Percentiles rank a stretch among this genome's conserved stretches.
Conservation (phyloP, 2,113 vertebrate species). For the Macquaria australasica region DNA sequence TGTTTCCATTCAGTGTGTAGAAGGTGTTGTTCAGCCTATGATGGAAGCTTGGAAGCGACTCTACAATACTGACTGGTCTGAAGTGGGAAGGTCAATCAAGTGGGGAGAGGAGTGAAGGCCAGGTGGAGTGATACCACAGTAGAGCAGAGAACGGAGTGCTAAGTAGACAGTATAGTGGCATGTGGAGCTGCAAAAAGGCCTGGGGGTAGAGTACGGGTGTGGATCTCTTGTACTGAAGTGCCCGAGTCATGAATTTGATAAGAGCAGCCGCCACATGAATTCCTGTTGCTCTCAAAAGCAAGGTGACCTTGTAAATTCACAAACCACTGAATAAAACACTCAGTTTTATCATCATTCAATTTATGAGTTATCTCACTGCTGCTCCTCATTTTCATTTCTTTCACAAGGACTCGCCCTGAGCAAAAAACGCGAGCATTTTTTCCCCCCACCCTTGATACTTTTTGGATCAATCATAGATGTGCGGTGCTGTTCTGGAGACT, state of each 20-base stretch:
- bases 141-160: conserved; percentile 18
- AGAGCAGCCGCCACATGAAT: conserved; percentile 44
- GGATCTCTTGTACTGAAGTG: conserved; percentile 44
- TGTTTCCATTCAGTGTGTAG: conserved; percentile 27
- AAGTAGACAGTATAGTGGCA: conserved; percentile 7
- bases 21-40: conserved; percentile 30
- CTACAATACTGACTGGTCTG: conserved; percentile 18
- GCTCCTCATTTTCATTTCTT: conserved; percentile 59
- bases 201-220: conserved; percentile 10
- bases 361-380: conserved; percentile 52
- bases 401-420: conserved; percentile 29
- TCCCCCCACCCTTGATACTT: neutral
- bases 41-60: conserved; percentile 10
- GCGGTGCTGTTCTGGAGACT: conserved; percentile 5
- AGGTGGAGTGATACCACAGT: conserved; percentile 30
- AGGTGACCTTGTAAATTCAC: conserved; percentile 67
- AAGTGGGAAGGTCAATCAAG: conserved; percentile 50
- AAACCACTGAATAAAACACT: conserved; percentile 59
- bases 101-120: conserved; percentile 18
- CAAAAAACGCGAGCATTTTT: neutral
- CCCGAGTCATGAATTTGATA: conserved; percentile 27
- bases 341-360: conserved; percentile 57
- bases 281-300: conserved; percentile 54
- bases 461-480: conserved; percentile 43
- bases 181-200: conserved; percentile 50